Evolutionary conservation across 2,888 invertebrate genomes (phyloP).

Genomic region (Limenitis camilla): DNA sequence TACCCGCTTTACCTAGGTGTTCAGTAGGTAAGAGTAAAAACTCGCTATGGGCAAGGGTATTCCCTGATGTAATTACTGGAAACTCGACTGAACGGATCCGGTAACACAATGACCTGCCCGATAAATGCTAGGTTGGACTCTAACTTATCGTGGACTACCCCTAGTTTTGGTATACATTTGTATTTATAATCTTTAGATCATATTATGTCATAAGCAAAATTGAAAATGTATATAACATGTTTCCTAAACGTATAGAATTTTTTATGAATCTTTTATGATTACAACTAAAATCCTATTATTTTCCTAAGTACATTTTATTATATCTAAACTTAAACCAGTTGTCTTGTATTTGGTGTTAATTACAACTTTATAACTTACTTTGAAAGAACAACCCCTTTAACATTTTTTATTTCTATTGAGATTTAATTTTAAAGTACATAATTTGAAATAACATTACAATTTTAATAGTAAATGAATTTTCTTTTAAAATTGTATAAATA

Average conservation of each 20-base stretch:
- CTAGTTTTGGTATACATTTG: not conserved
- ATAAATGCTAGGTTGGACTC: constrained; percentile 27
- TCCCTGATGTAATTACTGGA: constrained; percentile 68
- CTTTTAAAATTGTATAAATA: too few species aligned
- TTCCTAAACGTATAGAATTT: too few species aligned
- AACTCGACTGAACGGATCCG: constrained; percentile 50
- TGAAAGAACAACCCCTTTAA: too few species aligned
- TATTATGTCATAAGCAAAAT: too few species aligned
- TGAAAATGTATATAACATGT: too few species aligned
- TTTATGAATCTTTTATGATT: not conserved
- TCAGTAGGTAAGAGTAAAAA: constrained; percentile 41
- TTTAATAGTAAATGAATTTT: too few species aligned
- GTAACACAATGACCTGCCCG: constrained; percentile 65
- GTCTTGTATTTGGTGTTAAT: too few species aligned
- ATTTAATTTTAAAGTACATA: too few species aligned
- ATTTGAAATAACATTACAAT: too few species aligned
- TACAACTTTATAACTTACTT: too few species aligned
- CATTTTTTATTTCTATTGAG: too few species aligned
- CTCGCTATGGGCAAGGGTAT: constrained; percentile 45
- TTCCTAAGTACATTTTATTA: not conserved
- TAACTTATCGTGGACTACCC: constrained; percentile 5
- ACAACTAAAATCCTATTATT: not conserved
- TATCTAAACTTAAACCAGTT: not conserved
- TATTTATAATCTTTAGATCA: not conserved
- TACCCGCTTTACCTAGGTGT: constrained; percentile 28